Base-by-base conservation (phyloP, 2,888 invertebrate genomes). In the Ichneumon xanthorius region DNA sequence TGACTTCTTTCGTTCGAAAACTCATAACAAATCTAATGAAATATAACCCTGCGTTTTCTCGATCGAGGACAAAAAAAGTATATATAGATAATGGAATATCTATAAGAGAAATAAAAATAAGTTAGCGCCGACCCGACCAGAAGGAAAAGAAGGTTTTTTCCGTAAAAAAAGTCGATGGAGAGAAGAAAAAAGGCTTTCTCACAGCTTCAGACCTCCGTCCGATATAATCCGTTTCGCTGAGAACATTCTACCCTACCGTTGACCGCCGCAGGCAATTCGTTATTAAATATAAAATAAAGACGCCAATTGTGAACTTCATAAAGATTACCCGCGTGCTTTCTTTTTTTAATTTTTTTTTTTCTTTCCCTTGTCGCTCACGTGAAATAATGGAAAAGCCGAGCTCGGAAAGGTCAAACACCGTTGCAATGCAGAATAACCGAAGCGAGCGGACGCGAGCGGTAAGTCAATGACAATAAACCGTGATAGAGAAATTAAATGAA, bases 401-500 rank as follows among this genome's bases (percentile, higher is more conserved):
- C 22, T 58, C 58, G 22, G 0, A 58, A 19, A 58, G 26, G 11
- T 22, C 9, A 26, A 48, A 22, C 0, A 58, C 7, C n/a, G 58
- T 58, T 26, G 22, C 22, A 22, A 22, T 58, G 58, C 6, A 58
- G 58, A 2, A 58, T 9, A 58, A 58, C 11, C 26, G 26, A 9
- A 30, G 26, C 11, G 58, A 26, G 58, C 30, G 1, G 16, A 16
- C 14, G 40, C 7, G 19, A 9, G 71, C 16, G 6, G 3, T 61
- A 11, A 22, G 55, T 1, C 16, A 48, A 30, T 45, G 58, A 73
- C 30, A 30, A 61, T 30, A 73, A 61, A 16, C 61, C 16, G 4
- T 9, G 30, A 48, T 45, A 14, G 61, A 72, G 40, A 61, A 58
- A 73, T 73, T 40, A 48, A 73, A 73, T 58, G 73, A 73, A 61